Conservation (phyloP, 1,140 invertebrate species). For the Tetramorium simillimum region DNA sequence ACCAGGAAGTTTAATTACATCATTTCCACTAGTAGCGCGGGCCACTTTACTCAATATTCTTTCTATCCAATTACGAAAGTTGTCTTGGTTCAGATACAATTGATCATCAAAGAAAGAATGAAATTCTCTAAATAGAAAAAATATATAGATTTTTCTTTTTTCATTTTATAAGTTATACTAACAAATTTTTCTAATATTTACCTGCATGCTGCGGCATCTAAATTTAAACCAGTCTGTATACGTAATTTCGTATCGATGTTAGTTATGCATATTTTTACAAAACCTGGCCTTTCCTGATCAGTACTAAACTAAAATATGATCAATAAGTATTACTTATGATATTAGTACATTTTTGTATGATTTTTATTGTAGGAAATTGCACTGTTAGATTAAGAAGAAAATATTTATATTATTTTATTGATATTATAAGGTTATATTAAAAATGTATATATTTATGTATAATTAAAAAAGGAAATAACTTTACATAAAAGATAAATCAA, state of each 20-base stretch:
- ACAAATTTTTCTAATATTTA: neutral
- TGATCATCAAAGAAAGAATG: slow-evolving; percentile 78
- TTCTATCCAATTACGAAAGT: slow-evolving; percentile 83
- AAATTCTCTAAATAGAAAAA: slow-evolving; percentile 74
- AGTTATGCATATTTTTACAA: neutral
- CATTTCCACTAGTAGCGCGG: slow-evolving; percentile 62
- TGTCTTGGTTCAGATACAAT: slow-evolving; percentile 82
- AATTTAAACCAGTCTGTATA: neutral
- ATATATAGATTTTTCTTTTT: neutral
- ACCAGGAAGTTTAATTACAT: neutral
- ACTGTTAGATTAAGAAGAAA: neutral
- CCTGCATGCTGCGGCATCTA: neutral
- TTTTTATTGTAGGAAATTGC: neutral
- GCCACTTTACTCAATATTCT: slow-evolving; percentile 78
- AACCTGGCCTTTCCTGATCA: neutral
- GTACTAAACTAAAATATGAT: slow-evolving; percentile 62
- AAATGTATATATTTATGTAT: neutral
- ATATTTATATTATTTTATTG: neutral
- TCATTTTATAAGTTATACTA: neutral
- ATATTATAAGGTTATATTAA: neutral
- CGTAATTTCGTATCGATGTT: too few species aligned
- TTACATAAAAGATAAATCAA: neutral
- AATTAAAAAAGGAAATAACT: neutral
- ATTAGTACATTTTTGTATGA: neutral
- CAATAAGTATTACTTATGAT: slow-evolving; percentile 24